phyloP scores from a whole-genome alignment of 2,113 vertebrate genomes.

The Archilochus colubris region DNA sequence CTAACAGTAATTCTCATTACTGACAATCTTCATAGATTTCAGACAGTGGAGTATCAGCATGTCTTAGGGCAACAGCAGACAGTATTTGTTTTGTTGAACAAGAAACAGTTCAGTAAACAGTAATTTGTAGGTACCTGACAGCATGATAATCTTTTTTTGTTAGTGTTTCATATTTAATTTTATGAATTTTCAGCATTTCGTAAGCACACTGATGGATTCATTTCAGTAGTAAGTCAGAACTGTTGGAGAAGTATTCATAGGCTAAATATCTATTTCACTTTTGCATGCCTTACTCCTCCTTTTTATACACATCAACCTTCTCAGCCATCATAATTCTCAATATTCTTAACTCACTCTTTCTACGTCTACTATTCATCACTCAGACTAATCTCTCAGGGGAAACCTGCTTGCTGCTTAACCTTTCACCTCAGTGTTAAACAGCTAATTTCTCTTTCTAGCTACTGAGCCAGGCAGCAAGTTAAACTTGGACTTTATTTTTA shows the following conservation, averaged over 20 bases:
- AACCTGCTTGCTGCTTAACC: conserved; percentile 69
- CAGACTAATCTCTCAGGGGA: conserved; percentile 68
- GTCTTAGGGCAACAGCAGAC: not conserved
- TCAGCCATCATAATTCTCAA: not conserved
- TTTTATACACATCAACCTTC: not conserved
- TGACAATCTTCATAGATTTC: not conserved
- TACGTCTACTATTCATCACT: conserved; percentile 62
- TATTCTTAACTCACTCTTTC: not conserved
- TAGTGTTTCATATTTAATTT: not conserved
- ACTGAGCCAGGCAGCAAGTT: conserved; percentile 52
- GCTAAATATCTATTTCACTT: not conserved
- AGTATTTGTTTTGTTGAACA: not conserved
- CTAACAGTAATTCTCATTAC: not conserved
- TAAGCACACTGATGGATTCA: not conserved
- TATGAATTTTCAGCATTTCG: not conserved
- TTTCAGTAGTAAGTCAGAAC: not conserved
- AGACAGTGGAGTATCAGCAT: not conserved
- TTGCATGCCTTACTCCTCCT: not conserved
- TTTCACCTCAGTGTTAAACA: conserved; percentile 75
- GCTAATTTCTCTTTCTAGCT: conserved; percentile 78
- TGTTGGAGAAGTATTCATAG: not conserved
- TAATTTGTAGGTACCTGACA: not conserved
- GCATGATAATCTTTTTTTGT: not conserved
- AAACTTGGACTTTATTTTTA: not conserved
- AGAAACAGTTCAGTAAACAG: not conserved